Percentiles rank a stretch among this genome's conserved stretches.
These are phyloP conservation scores for Phoxinus phoxinus DNA, from an alignment of 2,113 vertebrate species.

Conservation along the genomic window DNA sequence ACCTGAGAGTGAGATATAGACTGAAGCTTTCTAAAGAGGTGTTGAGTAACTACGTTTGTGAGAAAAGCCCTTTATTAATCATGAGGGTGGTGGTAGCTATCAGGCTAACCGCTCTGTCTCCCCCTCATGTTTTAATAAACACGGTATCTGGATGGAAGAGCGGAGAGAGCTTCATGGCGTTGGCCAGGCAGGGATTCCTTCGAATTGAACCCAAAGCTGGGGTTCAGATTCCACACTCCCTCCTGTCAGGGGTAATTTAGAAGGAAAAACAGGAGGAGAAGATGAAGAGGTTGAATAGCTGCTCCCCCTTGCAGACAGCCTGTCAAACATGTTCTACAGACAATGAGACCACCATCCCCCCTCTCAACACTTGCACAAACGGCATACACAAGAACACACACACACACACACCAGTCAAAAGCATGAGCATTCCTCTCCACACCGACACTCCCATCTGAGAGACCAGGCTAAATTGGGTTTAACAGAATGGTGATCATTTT, in stretches of 20 bases:
- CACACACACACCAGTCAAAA: conserved; percentile 60
- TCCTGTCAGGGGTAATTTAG: conserved; percentile 44
- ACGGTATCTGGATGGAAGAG: conserved; percentile 32
- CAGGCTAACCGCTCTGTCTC: conserved; percentile 32
- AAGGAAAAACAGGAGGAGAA: conserved; percentile 46
- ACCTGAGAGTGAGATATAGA: conserved; percentile 46
- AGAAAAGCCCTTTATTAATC: conserved; percentile 56
- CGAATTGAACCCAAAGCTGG: conserved; percentile 41
- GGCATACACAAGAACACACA: conserved; percentile 54
- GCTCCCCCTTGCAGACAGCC: conserved; percentile 49
- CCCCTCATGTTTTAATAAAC: conserved; percentile 48
- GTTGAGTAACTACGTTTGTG: conserved; percentile 50
- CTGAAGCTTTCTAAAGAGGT: conserved; percentile 50
- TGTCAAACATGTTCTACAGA: conserved; percentile 61
- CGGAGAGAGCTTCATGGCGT: conserved; percentile 15
- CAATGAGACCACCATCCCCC: conserved; percentile 57
- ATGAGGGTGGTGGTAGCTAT: conserved; percentile 39
- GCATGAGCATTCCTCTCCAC: conserved; percentile 39
- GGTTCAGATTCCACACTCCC: conserved; percentile 58
- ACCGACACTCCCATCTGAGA: conserved; percentile 56
- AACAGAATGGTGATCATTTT: conserved; percentile 53
- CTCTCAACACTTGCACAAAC: conserved; percentile 48
- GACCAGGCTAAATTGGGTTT: conserved; percentile 65
- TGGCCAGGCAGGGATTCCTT: conserved; percentile 35
- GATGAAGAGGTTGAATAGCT: conserved; percentile 43